Conservation (phyloP, 2,113 vertebrate species). For the Carettochelys insculpta region DNA sequence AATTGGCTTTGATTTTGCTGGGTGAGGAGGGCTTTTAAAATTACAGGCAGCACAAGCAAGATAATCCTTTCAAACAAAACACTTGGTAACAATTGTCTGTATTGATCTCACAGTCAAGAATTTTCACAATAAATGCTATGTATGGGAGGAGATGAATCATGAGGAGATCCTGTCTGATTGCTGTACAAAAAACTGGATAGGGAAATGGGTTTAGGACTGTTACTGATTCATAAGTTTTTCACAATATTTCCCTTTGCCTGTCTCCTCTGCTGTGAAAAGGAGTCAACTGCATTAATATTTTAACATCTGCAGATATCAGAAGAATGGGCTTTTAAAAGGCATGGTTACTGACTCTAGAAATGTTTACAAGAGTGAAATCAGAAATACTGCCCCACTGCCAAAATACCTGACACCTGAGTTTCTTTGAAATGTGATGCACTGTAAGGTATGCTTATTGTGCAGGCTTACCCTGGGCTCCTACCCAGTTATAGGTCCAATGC, state of each 20-base stretch:
- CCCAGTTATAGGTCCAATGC: not conserved
- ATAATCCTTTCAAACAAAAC: not conserved
- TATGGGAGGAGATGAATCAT: fast-evolving
- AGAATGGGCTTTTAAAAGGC: not conserved
- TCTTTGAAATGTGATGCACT: not conserved
- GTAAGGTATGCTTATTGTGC: not conserved
- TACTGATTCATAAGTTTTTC: not conserved
- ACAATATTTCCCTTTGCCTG: not conserved
- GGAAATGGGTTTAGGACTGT: not conserved
- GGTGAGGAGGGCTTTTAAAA: not conserved
- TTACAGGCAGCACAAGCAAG: conserved; percentile 8
- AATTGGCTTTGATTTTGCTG: conserved; percentile 12
- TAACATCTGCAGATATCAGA: not conserved
- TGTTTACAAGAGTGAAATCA: not conserved
- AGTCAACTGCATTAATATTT: not conserved
- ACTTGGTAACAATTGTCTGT: not conserved
- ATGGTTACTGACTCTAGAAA: not conserved
- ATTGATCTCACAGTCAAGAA: conserved; percentile 22
- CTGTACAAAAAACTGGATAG: not conserved
- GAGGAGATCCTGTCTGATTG: not conserved
- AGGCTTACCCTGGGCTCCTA: not conserved
- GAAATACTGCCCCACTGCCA: not conserved
- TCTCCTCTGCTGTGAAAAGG: not conserved
- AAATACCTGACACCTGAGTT: not conserved
- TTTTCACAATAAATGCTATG: conserved; percentile 5